Evolutionary conservation across 1,140 invertebrate genomes (phyloP).

Genomic region (Drosophila mojavensis): DNA sequence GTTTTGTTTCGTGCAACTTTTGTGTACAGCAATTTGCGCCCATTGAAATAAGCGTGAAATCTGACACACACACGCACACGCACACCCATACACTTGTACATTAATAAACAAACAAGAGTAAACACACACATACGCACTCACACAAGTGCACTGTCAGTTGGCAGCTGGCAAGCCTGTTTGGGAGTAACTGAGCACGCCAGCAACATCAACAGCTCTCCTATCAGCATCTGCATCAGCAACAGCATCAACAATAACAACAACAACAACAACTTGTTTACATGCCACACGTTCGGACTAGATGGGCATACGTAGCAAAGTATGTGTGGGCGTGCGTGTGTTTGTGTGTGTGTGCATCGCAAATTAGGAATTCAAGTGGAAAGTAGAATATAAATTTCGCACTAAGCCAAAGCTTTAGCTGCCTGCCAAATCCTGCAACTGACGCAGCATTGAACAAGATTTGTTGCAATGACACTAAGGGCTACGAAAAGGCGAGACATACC

Average conservation of each 20-base stretch:
- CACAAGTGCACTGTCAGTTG: conserved; percentile 21
- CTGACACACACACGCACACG: conserved; percentile 39
- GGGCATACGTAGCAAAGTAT: background rate
- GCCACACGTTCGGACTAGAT: conserved; percentile 42
- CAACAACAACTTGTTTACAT: conserved; percentile 62
- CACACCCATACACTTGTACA: conserved; percentile 7
- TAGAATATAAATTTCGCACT: conserved; percentile 29
- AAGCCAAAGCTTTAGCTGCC: conserved; percentile 1
- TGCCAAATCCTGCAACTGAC: conserved; percentile 21
- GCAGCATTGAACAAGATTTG: background rate
- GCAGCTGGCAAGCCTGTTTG: conserved; percentile 31
- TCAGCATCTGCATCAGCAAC: conserved; percentile 50
- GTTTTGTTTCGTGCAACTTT: conserved; percentile 48
- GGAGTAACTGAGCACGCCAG: conserved; percentile 16
- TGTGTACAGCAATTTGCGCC: conserved; percentile 44
- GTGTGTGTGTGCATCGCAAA: conserved; percentile 46
- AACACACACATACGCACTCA: conserved; percentile 17
- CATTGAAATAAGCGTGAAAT: conserved; percentile 70
- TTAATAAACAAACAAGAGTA: too few species aligned
- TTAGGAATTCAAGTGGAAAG: conserved; percentile 74
- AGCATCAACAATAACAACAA: conserved; percentile 41
- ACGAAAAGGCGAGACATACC: background rate
- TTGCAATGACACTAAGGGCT: background rate
- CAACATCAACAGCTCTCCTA: conserved; percentile 25
- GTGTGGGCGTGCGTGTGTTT: conserved; percentile 30